Conservation (phyloP, 2,113 vertebrate genomes). For the Salvelinus fontinalis region DNA sequence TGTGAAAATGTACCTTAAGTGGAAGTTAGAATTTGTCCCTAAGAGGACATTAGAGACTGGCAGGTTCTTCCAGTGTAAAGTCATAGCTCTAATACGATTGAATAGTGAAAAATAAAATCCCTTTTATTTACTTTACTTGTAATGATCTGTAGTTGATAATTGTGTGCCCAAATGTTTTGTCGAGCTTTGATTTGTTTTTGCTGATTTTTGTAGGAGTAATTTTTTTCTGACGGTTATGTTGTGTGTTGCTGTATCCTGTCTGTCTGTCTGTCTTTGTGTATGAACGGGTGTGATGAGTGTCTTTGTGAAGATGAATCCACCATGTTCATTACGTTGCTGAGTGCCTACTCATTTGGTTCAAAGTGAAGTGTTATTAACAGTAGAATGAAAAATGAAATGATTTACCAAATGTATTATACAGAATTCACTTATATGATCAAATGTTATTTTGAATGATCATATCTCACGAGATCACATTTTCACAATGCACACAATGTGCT, state of each 20-base stretch:
- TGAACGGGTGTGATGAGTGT: constrained; percentile 1
- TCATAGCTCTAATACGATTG: constrained; percentile 12
- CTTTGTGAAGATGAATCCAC: background rate
- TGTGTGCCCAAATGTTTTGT: background rate
- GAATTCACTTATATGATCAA: background rate
- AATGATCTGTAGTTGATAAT: background rate
- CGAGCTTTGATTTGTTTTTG: constrained; percentile 6
- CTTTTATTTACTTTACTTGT: background rate
- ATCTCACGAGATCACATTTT: background rate
- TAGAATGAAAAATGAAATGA: background rate
- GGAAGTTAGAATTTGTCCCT: background rate
- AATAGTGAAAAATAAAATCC: background rate
- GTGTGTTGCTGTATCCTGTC: background rate
- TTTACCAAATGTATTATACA: background rate
- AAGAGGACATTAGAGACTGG: constrained; percentile 53
- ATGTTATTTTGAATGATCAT: background rate
- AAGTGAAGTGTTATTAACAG: background rate
- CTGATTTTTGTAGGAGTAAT: background rate
- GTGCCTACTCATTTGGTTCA: background rate
- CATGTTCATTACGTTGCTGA: background rate
- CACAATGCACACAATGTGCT: background rate
- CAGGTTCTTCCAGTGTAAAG: constrained; percentile 62
- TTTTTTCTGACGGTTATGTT: constrained; percentile 6
- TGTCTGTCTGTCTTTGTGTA: constrained; percentile 11
- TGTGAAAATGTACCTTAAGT: too few species aligned